A percentile compares a stretch with the other conserved stretches of the same genome.
Evolutionary conservation across 1,140 invertebrate species (phyloP).

Genomic region (Drosophila kohkoa): DNA sequence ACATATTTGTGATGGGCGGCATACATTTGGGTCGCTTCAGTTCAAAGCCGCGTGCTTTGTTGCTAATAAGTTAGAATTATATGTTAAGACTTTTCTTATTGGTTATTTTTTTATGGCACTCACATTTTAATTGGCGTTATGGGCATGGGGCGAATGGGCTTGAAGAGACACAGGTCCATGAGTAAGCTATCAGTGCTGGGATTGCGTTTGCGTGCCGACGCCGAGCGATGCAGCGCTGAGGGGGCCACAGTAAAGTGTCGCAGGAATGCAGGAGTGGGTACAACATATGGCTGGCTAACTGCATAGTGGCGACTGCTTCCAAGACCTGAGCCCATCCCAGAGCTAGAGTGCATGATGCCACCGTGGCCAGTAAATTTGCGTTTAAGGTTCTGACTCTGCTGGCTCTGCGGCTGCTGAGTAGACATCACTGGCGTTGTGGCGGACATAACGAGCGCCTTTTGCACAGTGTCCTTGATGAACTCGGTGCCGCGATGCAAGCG

Average conservation of each 20-base stretch:
- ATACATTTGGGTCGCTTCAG: constrained; percentile 71
- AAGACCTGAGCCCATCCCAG: constrained; percentile 13
- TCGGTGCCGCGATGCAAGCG: constrained; percentile 86
- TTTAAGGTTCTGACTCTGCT: constrained; percentile 3
- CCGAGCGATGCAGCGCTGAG: constrained; percentile 67
- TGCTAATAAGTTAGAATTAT: constrained; percentile 32
- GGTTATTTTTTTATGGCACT: not conserved
- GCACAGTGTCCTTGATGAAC: constrained; percentile 86
- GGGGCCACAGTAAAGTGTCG: constrained; percentile 67
- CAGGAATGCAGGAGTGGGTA: constrained; percentile 58
- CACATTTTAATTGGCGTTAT: constrained; percentile 83
- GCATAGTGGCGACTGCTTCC: constrained; percentile 16
- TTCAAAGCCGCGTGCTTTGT: constrained; percentile 74
- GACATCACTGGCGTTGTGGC: constrained; percentile 44
- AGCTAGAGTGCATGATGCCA: constrained; percentile 53
- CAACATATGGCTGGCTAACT: constrained; percentile 31
- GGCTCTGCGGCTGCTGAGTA: not conserved
- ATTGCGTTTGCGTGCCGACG: constrained; percentile 64
- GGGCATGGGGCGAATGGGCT: constrained; percentile 86
- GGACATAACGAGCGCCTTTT: constrained; percentile 78
- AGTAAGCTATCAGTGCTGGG: constrained; percentile 87
- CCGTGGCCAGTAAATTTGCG: constrained; percentile 62
- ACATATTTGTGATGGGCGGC: constrained; percentile 44
- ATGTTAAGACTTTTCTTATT: not conserved
- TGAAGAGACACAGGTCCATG: constrained; percentile 87